Evolutionary conservation across 2,797 vertebrate genomes (phyloP).

Genomic region (Chloroceryle amazona): DNA sequence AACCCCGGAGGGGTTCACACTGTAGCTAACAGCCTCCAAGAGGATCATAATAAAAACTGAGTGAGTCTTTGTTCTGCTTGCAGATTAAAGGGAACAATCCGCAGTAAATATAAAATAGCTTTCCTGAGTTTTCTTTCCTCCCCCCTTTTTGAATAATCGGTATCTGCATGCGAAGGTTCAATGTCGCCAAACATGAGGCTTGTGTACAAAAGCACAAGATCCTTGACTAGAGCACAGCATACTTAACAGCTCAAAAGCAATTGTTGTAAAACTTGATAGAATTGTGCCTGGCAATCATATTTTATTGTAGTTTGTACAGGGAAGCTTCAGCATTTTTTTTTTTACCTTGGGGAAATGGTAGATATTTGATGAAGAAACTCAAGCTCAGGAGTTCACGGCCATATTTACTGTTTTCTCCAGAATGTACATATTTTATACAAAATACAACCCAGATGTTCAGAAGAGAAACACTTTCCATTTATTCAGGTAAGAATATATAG

Average conservation of each 20-base stretch:
- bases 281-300: conserved; percentile 64
- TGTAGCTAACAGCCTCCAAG: conserved; percentile 43
- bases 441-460: conserved; percentile 51
- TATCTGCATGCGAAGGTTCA: conserved; percentile 74
- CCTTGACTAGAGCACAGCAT: conserved; percentile 76
- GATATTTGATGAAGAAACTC: conserved; percentile 65
- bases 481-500: conserved; percentile 64
- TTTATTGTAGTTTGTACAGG: conserved; percentile 73
- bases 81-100: conserved; percentile 72
- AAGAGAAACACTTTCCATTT: conserved; percentile 60
- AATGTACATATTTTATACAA: conserved; percentile 64
- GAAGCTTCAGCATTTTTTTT: conserved; percentile 59
- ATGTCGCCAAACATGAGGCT: conserved; percentile 74
- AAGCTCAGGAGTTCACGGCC: conserved; percentile 64
- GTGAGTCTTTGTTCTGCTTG: conserved; percentile 54
- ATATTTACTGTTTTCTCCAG: conserved; percentile 70
- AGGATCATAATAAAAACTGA: conserved; percentile 46
- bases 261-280: conserved; percentile 77
- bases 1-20: conserved; percentile 56
- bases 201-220: conserved; percentile 78
- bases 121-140: conserved; percentile 53
- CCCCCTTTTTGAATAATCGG: conserved; percentile 58
- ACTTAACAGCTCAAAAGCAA: conserved; percentile 78
- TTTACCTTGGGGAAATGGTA: conserved; percentile 43
- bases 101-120: conserved; percentile 55